Base-by-base conservation (phyloP, 2,113 vertebrate genomes). In the Pygoscelis antarcticus region DNA sequence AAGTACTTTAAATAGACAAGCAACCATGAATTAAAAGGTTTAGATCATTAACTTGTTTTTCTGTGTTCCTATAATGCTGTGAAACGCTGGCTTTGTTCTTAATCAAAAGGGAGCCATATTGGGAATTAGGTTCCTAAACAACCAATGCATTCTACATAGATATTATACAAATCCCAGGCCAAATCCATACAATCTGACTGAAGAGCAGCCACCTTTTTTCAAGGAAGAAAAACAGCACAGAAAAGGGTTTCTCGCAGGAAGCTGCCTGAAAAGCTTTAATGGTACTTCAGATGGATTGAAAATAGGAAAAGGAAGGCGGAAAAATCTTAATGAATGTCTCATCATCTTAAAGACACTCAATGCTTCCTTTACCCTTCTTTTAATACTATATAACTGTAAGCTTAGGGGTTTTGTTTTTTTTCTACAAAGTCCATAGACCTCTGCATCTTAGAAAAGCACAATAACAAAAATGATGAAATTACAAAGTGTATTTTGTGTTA, bases 41-140 rank as follows among this genome's bases (percentile, higher is more conserved):
- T 99, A 99, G 99, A 99, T 99, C 98, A 98, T 98, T 99, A 99
- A 98, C 98, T 98, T 98, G 98, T 97, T 98, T 98, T 98, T 98
- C 98, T 98, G 98, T 98, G 98, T 98, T 98, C 98, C 98, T 98
- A 98, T 98, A 99, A 98, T 98, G 97, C 98, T 98, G 97, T 98
- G 98, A 99, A 98, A 99, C 70, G 98, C 97, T 97, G 91, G 98
- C 98, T 99, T 99, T 99, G 98, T 99, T 98, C 94, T 92, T 95
- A 98, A 98, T 98, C 97, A 98, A 98, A 98, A 98, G 98, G 98
- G 98, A 96, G 97, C 98, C 98, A 98, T 98, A 97, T 98, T 98
- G 98, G 98, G 98, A 98, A 98, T 98, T 98, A 97, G 96, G 96
- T 98, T 97, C 98, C 98, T 99, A 98, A 98, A 99, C 98, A 98